Evolutionary conservation across 2,797 vertebrate genomes (phyloP).

Genomic region (Mus caroli): DNA sequence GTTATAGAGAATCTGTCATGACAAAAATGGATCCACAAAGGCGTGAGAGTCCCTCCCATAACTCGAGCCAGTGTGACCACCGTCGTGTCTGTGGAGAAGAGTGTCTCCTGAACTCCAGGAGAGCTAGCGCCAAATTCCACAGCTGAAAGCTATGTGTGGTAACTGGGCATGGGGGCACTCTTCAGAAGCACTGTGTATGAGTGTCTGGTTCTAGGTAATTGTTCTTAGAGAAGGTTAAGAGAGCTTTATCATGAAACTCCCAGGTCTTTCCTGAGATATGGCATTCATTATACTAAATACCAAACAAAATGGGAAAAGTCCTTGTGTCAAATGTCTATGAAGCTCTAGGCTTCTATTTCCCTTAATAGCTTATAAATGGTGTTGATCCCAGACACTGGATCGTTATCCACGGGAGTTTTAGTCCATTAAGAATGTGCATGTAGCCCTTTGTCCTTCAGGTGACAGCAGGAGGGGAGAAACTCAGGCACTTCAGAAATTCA

Average conservation of each 20-base stretch:
- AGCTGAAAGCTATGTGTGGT: neutral
- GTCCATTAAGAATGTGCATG: neutral
- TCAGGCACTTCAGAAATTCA: conserved; percentile 7
- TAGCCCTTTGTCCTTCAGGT: conserved; percentile 20
- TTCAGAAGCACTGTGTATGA: neutral
- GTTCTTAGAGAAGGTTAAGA: neutral
- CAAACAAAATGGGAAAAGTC: neutral
- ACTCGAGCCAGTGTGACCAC: fast-evolving
- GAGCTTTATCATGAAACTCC: neutral
- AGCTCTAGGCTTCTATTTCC: neutral
- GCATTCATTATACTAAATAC: neutral
- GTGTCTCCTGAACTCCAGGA: too few species aligned
- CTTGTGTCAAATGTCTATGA: neutral
- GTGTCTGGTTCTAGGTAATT: neutral
- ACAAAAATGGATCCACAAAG: neutral
- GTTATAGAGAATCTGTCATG: neutral
- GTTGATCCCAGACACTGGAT: neutral
- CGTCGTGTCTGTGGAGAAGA: too few species aligned
- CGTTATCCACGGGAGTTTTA: neutral
- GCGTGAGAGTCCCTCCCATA: neutral
- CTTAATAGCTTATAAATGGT: conserved; percentile 46
- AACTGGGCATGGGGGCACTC: neutral
- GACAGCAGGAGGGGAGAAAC: neutral
- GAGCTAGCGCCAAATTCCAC: neutral
- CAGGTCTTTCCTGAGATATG: neutral